Evolutionary conservation across 2,113 vertebrate genomes (phyloP), one percentile per base, ranked within the genome.

Genomic region (Cariama cristata): DNA sequence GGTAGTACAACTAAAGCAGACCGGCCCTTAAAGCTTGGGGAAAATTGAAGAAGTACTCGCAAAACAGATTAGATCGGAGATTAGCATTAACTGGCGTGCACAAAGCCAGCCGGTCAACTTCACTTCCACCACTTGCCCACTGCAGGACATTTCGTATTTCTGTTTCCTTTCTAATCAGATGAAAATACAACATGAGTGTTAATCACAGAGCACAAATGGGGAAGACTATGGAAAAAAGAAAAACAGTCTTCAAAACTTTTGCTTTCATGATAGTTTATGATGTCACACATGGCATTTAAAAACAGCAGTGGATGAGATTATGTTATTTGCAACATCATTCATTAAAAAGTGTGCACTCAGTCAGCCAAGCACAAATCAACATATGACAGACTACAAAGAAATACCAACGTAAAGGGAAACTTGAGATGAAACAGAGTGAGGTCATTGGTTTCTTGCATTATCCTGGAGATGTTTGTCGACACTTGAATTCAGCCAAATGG

Each of bases 391-490:
- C 90, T 68, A 73, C 92, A 84, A 23, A 88, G 82, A 87, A 68
- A 89, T 68, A 47, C 90, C 66, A 60, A 72, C 81, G 82, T 17
- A 56, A 68, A 77, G 76, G 79, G 93, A 86, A 92, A 93, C 75
- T 24, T 13, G 35, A 80, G 91, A 88, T 88, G 93, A 79, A 96
- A 66, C 66, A 14, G n/a, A 12, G 35, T 28, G 86, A 86, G 59
- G 75, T 69, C 89, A 66, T 11, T 60, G 50, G 55, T 49, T 86
- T 62, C 94, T 53, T 49, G 33, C 40, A 26, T 79, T 68, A 42
- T 88, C 79, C 93, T 50, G 50, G 58, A 83, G 63, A n/a, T 63
- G 44, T 71, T 59, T 77, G 74, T 75, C 77, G 92, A 73, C 40
- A n/a, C 14, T 75, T 74, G 40, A 50, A 55, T 92, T 68, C 27